phyloP scores from a whole-genome alignment of 1,140 invertebrate genomes.

The Lordiphosa stackelbergi region DNA sequence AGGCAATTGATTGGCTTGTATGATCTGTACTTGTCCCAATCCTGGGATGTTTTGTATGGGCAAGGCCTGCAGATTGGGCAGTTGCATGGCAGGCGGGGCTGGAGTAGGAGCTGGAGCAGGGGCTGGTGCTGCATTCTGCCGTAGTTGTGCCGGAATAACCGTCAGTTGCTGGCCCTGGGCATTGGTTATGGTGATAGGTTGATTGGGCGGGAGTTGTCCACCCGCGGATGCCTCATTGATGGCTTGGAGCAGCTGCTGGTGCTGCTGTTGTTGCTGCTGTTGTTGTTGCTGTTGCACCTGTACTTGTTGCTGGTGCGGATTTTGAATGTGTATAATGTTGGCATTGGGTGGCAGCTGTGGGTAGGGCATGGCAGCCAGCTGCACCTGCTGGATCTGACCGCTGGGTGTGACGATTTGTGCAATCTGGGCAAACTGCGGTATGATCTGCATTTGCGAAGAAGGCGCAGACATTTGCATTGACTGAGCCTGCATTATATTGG shows the following conservation, averaged over 20 bases:
- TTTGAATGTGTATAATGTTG: conserved; percentile 74
- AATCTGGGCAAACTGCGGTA: conserved; percentile 86
- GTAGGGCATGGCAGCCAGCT: conserved; percentile 81
- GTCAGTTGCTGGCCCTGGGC: conserved; percentile 85
- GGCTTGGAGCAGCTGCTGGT: conserved; percentile 66
- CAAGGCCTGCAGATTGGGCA: conserved; percentile 79
- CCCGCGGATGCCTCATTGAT: conserved; percentile 66
- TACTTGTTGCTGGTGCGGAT: conserved; percentile 68
- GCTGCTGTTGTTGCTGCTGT: conserved; percentile 56
- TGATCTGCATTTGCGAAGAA: conserved; percentile 81
- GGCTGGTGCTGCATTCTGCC: conserved; percentile 76
- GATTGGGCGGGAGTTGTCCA: conserved; percentile 77
- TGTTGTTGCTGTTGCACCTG: conserved; percentile 58
- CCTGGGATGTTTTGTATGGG: conserved; percentile 86
- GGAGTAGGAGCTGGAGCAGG: conserved; percentile 54
- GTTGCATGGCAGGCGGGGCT: conserved; percentile 48
- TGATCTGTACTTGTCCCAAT: conserved; percentile 86
- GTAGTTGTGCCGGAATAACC: conserved; percentile 83
- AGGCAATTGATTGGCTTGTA: conserved; percentile 69
- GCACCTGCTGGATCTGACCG: conserved; percentile 90
- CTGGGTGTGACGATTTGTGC: conserved; percentile 91
- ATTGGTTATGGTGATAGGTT: conserved; percentile 82
- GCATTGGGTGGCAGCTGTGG: conserved; percentile 77
- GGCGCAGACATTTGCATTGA: conserved; percentile 64
- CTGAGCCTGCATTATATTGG: conserved; percentile 76